A percentile compares a stretch with the other conserved stretches of the same genome.
Conservation (phyloP, 2,888 invertebrate genomes). For the Machimus atricapillus region DNA sequence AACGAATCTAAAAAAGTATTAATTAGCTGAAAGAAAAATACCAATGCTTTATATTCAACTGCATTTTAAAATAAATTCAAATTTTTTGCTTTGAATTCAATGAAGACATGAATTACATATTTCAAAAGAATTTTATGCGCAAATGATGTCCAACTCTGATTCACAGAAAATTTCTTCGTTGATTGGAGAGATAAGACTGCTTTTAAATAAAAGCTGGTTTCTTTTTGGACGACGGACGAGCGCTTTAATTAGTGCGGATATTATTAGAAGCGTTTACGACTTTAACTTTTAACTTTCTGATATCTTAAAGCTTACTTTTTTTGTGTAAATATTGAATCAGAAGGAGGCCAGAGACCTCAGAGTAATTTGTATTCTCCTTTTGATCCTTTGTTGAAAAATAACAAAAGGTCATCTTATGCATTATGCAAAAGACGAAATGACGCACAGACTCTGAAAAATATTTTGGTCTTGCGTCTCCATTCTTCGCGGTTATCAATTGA, state of each 20-base stretch:
- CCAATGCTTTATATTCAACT: too few species aligned
- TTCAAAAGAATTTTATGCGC: not conserved
- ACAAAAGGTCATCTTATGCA: not conserved
- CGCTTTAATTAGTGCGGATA: not conserved
- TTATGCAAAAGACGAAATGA: not conserved
- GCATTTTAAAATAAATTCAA: not conserved
- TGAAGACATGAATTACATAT: not conserved
- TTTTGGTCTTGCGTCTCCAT: not conserved
- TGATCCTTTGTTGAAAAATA: not conserved
- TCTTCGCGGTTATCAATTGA: not conserved
- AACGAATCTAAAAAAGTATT: too few species aligned
- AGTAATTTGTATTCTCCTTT: not conserved
- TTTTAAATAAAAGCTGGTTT: not conserved
- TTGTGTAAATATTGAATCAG: not conserved
- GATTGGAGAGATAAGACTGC: not conserved
- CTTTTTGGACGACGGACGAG: not conserved
- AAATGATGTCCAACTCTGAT: not conserved
- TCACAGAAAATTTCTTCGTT: not conserved
- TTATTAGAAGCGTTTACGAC: not conserved
- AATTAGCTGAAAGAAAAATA: too few species aligned
- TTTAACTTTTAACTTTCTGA: not conserved
- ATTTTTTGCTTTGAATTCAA: not conserved
- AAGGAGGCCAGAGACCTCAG: not conserved
- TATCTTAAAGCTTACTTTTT: not conserved
- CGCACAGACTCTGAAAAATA: not conserved